Evolutionary conservation across 2,113 vertebrate species (phyloP).

Genomic region (Chauna torquata): DNA sequence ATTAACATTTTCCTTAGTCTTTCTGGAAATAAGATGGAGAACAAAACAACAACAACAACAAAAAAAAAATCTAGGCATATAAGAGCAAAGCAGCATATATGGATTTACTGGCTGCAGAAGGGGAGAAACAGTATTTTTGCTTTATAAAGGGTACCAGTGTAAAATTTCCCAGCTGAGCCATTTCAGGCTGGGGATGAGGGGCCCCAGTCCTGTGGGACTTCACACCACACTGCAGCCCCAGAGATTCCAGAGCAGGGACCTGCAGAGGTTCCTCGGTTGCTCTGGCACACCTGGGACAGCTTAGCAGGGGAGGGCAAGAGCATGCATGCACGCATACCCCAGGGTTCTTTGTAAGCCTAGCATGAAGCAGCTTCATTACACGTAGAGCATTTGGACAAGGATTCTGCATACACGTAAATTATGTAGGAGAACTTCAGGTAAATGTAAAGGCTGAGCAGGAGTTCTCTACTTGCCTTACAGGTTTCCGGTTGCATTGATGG

Average conservation of each 20-base stretch:
- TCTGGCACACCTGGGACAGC: not conserved
- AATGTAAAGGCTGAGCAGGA: not conserved
- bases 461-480: not conserved
- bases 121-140: not conserved
- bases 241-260: not conserved
- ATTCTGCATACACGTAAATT: not conserved
- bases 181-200: fast-evolving
- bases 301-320: not conserved
- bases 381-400: not conserved
- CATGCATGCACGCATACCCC: not conserved
- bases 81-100: not conserved
- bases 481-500: fast-evolving
- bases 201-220: not conserved
- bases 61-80: not conserved
- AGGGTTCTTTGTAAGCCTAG: not conserved
- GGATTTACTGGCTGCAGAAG: not conserved
- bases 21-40: not conserved
- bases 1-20: not conserved
- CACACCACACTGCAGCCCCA: not conserved
- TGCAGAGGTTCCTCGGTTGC: not conserved
- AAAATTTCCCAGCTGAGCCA: not conserved
- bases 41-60: not conserved
- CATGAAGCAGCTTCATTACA: too few species aligned
- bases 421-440: not conserved
- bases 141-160: not conserved